These are phyloP conservation scores for Ceyx margarethae DNA, from an alignment of 2,113 vertebrate species.

Conservation along the genomic window DNA sequence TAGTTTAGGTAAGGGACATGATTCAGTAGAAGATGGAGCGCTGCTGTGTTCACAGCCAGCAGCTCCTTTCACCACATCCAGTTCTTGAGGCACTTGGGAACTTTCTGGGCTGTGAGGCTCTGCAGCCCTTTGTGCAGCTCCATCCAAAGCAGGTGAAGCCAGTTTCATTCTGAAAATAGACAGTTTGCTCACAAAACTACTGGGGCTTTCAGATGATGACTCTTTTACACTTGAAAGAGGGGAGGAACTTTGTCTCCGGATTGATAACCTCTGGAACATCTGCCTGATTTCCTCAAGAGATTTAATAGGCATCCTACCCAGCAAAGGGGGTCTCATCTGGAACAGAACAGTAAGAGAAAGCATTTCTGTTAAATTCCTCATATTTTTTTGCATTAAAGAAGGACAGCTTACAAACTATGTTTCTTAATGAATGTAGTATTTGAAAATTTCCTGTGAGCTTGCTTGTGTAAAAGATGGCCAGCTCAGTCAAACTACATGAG, in stretches of 20 bases:
- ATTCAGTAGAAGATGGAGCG: not conserved
- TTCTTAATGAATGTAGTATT: not conserved
- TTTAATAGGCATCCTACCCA: constrained; percentile 74
- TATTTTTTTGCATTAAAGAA: not conserved
- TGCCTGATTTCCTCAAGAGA: constrained; percentile 88
- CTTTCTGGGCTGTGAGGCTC: not conserved
- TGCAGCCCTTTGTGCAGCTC: not conserved
- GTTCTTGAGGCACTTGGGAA: not conserved
- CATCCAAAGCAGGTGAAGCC: constrained; percentile 53
- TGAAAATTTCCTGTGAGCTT: not conserved
- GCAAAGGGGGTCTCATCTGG: constrained; percentile 77
- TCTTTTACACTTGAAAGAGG: constrained; percentile 59
- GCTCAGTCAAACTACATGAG: not conserved
- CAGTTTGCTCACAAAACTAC: constrained; percentile 71
- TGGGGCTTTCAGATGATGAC: constrained; percentile 60
- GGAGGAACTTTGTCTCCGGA: constrained; percentile 73
- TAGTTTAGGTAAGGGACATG: constrained; percentile 6
- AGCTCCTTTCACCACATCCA: not conserved
- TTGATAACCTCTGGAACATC: constrained; percentile 85
- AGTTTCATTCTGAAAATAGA: constrained; percentile 75
- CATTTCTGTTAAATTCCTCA: not conserved
- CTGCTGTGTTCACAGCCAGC: not conserved
- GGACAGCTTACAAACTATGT: not conserved
- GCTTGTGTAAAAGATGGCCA: not conserved
- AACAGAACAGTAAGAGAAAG: constrained; percentile 9